Evolutionary conservation across 1,140 invertebrate genomes (phyloP).

Genomic region (Ceratoteleas bidentatus): DNA sequence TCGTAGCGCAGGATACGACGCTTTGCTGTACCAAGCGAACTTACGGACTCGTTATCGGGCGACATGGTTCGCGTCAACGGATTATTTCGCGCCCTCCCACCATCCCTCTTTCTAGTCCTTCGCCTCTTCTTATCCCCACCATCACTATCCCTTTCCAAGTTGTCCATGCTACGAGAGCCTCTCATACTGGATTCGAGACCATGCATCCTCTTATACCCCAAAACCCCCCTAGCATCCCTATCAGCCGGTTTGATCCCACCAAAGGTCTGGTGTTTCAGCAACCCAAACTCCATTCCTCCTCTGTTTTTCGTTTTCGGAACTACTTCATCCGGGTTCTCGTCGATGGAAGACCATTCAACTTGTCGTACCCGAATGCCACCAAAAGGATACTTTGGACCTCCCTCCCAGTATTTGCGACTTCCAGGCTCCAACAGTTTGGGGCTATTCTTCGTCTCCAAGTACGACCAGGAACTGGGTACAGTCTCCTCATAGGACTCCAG

Average conservation of each 20-base stretch:
- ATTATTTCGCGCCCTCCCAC: background rate
- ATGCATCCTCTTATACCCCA: conserved; percentile 12
- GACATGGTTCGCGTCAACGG: too few species aligned
- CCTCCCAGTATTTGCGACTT: conserved; percentile 42
- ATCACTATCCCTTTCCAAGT: background rate
- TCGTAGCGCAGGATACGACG: conserved; percentile 24
- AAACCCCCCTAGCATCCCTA: background rate
- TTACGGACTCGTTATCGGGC: too few species aligned
- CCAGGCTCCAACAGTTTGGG: background rate
- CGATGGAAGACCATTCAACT: conserved; percentile 6
- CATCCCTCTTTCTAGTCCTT: background rate
- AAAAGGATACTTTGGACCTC: conserved; percentile 19
- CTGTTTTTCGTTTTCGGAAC: conserved; percentile 13
- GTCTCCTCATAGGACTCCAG: conserved; percentile 30
- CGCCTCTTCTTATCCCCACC: background rate
- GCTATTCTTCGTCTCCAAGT: background rate
- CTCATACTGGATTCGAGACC: background rate
- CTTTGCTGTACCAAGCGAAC: background rate
- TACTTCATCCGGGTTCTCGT: conserved; percentile 14
- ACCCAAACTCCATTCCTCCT: conserved; percentile 9
- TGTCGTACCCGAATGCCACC: conserved; percentile 28
- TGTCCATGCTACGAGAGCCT: conserved; percentile 22
- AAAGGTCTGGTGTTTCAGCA: conserved; percentile 38
- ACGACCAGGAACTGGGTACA: conserved; percentile 27
- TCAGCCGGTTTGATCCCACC: conserved; percentile 37